These are phyloP conservation scores for Chauna torquata DNA, from an alignment of 2,113 vertebrate genomes.

Conservation along the genomic window DNA sequence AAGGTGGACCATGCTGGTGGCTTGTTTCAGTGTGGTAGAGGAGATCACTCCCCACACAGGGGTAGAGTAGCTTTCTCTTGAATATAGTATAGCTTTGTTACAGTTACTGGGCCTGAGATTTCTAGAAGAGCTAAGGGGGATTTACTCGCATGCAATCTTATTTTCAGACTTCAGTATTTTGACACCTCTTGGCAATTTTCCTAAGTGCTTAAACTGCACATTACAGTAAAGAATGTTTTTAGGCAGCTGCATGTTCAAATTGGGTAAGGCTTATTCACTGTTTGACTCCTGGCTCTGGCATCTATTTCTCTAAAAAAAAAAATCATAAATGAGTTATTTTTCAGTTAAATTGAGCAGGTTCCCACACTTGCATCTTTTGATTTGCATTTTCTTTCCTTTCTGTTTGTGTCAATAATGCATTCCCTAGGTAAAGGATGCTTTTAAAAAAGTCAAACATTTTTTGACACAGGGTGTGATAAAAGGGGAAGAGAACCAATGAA, in stretches of 20 bases:
- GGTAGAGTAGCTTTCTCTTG: neutral
- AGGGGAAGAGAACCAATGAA: neutral
- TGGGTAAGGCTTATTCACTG: slow-evolving; percentile 59
- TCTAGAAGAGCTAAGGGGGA: neutral
- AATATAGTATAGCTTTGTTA: accelerated
- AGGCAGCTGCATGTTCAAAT: slow-evolving; percentile 41
- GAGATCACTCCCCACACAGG: accelerated
- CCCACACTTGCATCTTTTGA: neutral
- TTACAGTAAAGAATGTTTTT: slow-evolving; percentile 40
- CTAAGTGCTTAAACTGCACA: slow-evolving; percentile 42
- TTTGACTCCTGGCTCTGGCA: slow-evolving; percentile 59
- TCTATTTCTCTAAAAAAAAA: slow-evolving; percentile 44
- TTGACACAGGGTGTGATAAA: neutral
- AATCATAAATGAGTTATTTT: slow-evolving; percentile 60
- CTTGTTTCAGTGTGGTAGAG: neutral
- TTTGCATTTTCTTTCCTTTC: neutral
- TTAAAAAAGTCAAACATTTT: neutral
- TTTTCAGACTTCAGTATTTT: slow-evolving; percentile 52
- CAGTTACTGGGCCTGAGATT: neutral
- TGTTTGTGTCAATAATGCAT: neutral
- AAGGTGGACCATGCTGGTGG: neutral
- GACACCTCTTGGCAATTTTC: slow-evolving; percentile 65
- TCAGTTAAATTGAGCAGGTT: neutral
- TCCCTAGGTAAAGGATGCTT: neutral
- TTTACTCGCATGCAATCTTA: slow-evolving; percentile 38